These are phyloP conservation scores for Propithecus deckenii DNA, from an alignment of 2,797 vertebrate genomes.

Conservation along the genomic window DNA sequence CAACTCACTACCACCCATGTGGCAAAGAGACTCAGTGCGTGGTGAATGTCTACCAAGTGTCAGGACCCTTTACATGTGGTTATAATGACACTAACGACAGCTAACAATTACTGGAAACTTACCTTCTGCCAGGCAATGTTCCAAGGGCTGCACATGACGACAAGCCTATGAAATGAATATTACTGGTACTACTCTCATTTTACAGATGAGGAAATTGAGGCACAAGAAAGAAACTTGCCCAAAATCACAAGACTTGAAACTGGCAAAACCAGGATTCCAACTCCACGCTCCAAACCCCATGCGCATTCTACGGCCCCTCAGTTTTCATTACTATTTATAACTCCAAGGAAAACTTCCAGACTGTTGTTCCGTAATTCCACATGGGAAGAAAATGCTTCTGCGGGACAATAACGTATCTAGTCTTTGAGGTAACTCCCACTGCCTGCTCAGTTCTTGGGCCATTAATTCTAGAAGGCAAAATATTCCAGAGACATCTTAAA, in stretches of 20 bases:
- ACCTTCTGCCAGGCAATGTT: neutral
- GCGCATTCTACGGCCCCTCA: accelerated
- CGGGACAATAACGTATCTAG: neutral
- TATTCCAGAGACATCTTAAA: neutral
- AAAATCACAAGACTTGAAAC: neutral
- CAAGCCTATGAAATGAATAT: neutral
- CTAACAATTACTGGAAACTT: neutral
- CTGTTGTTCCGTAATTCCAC: neutral
- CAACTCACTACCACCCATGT: neutral
- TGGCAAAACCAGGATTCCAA: neutral
- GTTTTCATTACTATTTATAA: neutral
- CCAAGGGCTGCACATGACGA: neutral
- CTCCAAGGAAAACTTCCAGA: neutral
- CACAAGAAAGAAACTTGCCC: neutral
- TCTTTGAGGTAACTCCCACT: neutral
- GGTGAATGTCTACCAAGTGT: neutral
- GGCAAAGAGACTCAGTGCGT: neutral
- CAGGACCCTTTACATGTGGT: neutral
- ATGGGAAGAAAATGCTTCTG: neutral
- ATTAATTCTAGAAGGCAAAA: neutral
- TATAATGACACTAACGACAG: neutral
- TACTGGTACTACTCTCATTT: neutral
- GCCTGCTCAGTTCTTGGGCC: neutral
- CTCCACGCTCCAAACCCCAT: neutral
- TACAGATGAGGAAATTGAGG: neutral